Percentiles rank a stretch among this genome's conserved stretches.
These are phyloP conservation scores for Aurelia coerulea DNA, from an alignment of 30 jellyfish, hydroid and myxozoan species.

Conservation along the genomic window DNA sequence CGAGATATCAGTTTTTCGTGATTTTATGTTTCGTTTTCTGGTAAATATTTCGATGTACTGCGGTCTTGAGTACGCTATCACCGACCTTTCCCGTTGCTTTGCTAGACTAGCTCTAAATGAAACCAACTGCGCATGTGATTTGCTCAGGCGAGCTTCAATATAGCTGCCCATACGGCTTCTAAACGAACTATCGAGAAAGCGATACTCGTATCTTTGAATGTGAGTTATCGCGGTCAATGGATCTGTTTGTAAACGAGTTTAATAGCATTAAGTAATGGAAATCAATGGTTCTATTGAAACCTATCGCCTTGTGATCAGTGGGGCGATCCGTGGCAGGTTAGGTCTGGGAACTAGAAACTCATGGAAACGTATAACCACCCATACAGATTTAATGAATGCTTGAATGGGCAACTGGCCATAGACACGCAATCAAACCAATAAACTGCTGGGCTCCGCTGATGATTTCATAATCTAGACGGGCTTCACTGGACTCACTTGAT, in stretches of 20 bases:
- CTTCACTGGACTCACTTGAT: constrained; percentile 55
- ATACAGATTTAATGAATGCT: constrained; percentile 67
- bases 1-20: too few species aligned
- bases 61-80: too few species aligned
- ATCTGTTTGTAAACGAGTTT: constrained; percentile 70
- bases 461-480: constrained; percentile 72
- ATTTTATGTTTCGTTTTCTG: too few species aligned
- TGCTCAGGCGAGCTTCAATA: background rate
- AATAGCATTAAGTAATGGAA: constrained; percentile 74
- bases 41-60: too few species aligned
- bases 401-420: constrained; percentile 69
- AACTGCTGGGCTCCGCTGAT: constrained; percentile 81
- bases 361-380: constrained; percentile 75
- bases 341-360: constrained; percentile 74
- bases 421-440: constrained; percentile 74
- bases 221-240: constrained; percentile 77
- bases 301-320: constrained; percentile 70
- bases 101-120: too few species aligned
- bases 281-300: constrained; percentile 70
- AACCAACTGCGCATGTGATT: background rate
- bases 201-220: constrained; percentile 19
- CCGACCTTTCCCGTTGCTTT: too few species aligned
- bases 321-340: constrained; percentile 76
- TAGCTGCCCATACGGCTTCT: constrained; percentile 21
- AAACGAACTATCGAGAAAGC: constrained; percentile 22